These are phyloP conservation scores for Tokudaia muenninki DNA, from an alignment of 2,797 vertebrate genomes.

Conservation along the genomic window DNA sequence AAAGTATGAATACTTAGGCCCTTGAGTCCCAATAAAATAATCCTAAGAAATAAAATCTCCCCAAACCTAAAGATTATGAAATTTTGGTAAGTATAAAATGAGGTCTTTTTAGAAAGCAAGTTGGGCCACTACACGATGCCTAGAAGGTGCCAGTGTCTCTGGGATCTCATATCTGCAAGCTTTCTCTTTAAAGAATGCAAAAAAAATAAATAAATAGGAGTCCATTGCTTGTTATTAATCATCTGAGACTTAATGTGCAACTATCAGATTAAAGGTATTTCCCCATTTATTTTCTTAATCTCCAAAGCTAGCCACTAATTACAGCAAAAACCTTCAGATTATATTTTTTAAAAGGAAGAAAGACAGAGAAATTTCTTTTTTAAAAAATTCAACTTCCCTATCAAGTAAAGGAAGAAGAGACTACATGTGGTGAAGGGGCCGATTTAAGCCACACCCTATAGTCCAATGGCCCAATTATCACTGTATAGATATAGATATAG, in stretches of 20 bases:
- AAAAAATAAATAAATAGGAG: neutral
- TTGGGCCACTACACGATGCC: neutral
- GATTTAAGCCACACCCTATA: conserved; percentile 53
- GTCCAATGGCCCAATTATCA: conserved; percentile 66
- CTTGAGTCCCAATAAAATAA: conserved; percentile 39
- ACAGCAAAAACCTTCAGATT: conserved; percentile 58
- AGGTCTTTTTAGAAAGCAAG: neutral
- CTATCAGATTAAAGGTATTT: neutral
- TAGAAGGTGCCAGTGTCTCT: neutral
- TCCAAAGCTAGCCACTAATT: conserved; percentile 59
- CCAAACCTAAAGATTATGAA: neutral
- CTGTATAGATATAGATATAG: neutral
- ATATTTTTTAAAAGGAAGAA: neutral
- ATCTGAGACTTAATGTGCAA: neutral
- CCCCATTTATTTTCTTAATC: conserved; percentile 49
- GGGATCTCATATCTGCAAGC: neutral
- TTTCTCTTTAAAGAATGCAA: neutral
- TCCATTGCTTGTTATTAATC: neutral
- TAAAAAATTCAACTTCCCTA: conserved; percentile 49
- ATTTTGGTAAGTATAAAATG: conserved; percentile 14
- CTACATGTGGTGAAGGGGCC: conserved; percentile 40
- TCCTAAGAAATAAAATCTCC: conserved; percentile 12
- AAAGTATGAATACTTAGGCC: neutral
- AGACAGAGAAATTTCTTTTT: conserved; percentile 41
- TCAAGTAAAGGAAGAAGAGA: conserved; percentile 58